These are phyloP conservation scores for Drosophila sulfurigaster DNA, from an alignment of 1,140 invertebrate genomes.

Conservation along the genomic window DNA sequence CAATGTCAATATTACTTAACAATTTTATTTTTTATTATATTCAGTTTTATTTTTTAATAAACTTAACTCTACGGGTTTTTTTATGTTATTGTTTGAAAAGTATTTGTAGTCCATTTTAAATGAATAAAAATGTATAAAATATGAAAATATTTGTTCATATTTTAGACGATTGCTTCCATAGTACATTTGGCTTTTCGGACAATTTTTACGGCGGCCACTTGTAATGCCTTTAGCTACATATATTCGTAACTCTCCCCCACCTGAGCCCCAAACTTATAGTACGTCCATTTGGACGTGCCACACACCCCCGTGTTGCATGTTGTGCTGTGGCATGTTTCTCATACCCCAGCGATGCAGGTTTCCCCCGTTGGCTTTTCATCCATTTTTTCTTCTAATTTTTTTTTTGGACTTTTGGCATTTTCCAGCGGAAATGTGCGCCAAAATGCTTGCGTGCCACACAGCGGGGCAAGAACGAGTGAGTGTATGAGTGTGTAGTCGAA, in stretches of 20 bases:
- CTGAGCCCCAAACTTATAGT: background rate
- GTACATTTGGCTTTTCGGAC: slow-evolving; percentile 1
- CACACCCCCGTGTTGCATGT: slow-evolving; percentile 62
- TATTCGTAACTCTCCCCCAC: slow-evolving; percentile 7
- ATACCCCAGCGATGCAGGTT: background rate
- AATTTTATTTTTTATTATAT: too few relatives aligned
- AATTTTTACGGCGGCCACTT: slow-evolving; percentile 6
- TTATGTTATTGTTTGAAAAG: too few relatives aligned
- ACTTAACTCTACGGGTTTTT: too few relatives aligned
- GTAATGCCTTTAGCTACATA: slow-evolving; percentile 3
- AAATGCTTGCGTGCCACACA: slow-evolving; percentile 72
- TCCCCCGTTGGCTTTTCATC: slow-evolving; percentile 32
- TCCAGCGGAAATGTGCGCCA: slow-evolving; percentile 77
- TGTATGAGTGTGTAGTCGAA: background rate
- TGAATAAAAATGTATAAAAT: too few relatives aligned
- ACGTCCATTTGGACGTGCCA: slow-evolving; percentile 18
- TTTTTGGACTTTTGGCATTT: slow-evolving; percentile 67
- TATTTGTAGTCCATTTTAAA: too few relatives aligned
- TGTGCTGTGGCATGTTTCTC: slow-evolving; percentile 62
- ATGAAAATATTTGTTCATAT: background rate
- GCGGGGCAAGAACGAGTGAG: background rate
- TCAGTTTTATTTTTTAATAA: too few relatives aligned
- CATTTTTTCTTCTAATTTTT: slow-evolving; percentile 11
- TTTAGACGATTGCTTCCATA: background rate
- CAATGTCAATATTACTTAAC: too few relatives aligned